A percentile compares a stretch with the other conserved stretches of the same genome.
Conservation (phyloP, 64 coral and sea anemone genomes). For the Stylophora pistillata region DNA sequence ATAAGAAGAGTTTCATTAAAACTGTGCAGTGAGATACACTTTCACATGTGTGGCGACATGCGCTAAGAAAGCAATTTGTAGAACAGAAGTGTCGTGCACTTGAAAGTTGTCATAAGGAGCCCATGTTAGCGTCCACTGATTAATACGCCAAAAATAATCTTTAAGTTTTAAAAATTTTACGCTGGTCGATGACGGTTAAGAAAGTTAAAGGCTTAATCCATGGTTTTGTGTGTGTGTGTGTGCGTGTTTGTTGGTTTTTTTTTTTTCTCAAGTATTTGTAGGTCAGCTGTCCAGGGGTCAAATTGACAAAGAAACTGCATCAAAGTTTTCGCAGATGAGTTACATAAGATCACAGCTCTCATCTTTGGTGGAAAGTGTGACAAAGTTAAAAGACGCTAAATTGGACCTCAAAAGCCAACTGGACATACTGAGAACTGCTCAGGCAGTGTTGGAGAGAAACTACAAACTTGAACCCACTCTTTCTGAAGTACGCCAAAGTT, state of each 20-base stretch:
- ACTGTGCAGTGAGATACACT: too few relatives aligned
- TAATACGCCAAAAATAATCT: too few relatives aligned
- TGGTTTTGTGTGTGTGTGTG: not conserved
- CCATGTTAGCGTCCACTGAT: too few relatives aligned
- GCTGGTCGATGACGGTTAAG: too few relatives aligned
- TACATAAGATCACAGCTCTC: slow-evolving; percentile 8
- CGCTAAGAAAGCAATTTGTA: not conserved
- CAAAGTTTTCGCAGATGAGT: not conserved
- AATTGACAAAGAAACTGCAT: not conserved
- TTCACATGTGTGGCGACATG: too few relatives aligned
- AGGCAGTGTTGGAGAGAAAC: not conserved
- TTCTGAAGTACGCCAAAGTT: not conserved
- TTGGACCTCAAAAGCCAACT: not conserved
- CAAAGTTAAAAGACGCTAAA: slow-evolving; percentile 4
- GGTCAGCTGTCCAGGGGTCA: not conserved
- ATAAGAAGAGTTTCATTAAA: not conserved
- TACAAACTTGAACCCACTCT: not conserved
- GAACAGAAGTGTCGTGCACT: too few relatives aligned
- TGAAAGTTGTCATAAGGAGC: too few relatives aligned
- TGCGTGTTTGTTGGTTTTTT: too few relatives aligned
- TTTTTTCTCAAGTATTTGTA: not conserved
- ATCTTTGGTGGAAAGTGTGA: not conserved
- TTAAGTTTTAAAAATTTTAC: too few relatives aligned
- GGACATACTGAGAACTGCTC: not conserved
- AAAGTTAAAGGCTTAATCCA: not conserved